phyloP scores from a whole-genome alignment of 2,113 vertebrate species.

The Glaucomys volans region DNA sequence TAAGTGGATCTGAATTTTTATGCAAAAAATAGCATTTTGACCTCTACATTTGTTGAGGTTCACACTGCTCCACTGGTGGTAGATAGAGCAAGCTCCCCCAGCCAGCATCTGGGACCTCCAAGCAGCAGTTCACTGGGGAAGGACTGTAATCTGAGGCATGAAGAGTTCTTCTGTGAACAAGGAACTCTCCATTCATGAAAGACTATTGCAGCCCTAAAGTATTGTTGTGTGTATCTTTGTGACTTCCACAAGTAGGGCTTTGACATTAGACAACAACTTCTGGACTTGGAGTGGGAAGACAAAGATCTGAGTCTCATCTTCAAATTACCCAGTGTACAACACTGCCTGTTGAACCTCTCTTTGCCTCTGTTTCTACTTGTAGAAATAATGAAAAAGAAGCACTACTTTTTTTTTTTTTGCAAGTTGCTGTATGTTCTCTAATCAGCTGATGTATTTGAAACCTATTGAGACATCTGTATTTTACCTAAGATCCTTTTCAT shows the following conservation, averaged over 20 bases:
- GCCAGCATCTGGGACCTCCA: neutral
- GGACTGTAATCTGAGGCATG: neutral
- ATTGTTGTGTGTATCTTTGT: neutral
- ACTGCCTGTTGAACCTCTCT: too few relatives aligned
- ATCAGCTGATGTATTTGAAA: neutral
- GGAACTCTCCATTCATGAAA: neutral
- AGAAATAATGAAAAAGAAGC: neutral
- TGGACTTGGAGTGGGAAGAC: neutral
- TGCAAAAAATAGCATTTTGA: neutral
- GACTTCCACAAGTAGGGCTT: neutral
- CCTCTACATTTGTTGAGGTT: neutral
- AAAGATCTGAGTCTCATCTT: neutral
- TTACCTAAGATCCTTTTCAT: neutral
- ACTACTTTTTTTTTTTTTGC: neutral
- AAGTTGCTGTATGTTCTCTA: neutral
- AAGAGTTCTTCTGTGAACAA: neutral
- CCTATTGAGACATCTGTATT: rapidly evolving
- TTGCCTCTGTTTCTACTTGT: neutral
- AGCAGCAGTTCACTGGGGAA: neutral
- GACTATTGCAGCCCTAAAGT: neutral
- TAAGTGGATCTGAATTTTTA: neutral
- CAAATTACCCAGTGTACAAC: too few relatives aligned
- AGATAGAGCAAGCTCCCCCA: too few relatives aligned
- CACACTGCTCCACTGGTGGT: neutral
- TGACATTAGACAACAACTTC: neutral